Base-by-base conservation (phyloP, 2,888 invertebrate genomes). In the Junonia oenone region DNA sequence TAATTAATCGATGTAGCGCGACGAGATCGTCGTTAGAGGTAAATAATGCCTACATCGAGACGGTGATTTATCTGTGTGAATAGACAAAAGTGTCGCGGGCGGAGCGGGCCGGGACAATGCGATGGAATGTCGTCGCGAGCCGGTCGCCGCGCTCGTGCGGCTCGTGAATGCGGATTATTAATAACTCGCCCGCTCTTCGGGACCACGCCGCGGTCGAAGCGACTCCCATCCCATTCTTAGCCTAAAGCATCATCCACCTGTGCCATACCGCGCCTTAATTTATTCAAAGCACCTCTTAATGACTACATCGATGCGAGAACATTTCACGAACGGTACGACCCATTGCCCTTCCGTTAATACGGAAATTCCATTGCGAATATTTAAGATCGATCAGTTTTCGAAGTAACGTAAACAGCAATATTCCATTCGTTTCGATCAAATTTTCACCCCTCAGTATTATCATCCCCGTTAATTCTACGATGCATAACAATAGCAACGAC, bases 11-110 rank as follows among this genome's bases (percentile, higher is more conserved):
- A 85, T 82, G 88, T 83, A 76, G 72, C 73, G 75, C 76, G 76
- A 75, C 76, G 74, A 76, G 73, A 75, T 78, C 73, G 76, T 83
- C 76, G 83, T 86, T 85, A 85, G 76, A 83, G 73, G 84, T 84
- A 84, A 88, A 85, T 84, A 87, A 84, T 83, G 84, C 76, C 70
- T 68, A 76, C 76, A 83, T 85, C 83, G 83, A 81, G 77, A 72
- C 72, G 74, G 87, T 87, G 89, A 89, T 89, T 83, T 88, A 89
- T 88, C 71, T 81, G 83, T 81, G 83, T 83, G 84, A 84, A 84
- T 86, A 87, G 89, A 88, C 85, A 86, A 88, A 84, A 88, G 87
- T 87, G 85, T 88, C 81, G 85, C 87, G 82, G 81, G 82, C 82
- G 83, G 81, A 83, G 83, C 83, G 78, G 75, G 75, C 67, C 70